Evolutionary conservation across 2,113 vertebrate species (phyloP).

Genomic region (Petrocephalus microphthalmus): DNA sequence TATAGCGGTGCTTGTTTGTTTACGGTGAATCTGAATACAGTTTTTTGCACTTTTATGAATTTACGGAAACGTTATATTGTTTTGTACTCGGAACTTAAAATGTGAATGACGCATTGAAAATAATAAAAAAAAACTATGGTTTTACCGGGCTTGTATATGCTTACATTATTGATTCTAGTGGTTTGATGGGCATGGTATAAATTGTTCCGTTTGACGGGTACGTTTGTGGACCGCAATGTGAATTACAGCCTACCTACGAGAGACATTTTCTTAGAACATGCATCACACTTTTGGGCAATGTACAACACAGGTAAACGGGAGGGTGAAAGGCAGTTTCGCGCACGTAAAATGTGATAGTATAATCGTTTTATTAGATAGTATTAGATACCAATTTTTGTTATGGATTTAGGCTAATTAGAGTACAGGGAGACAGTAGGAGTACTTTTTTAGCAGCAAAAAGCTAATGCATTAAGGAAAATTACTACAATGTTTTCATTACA

Average conservation of each 20-base stretch:
- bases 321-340: not conserved
- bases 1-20: conserved; percentile 50
- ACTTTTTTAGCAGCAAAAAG: not conserved
- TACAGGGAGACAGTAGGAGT: not conserved
- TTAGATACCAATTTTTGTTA: not conserved
- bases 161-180: not conserved
- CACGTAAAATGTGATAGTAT: not conserved
- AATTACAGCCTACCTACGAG: not conserved
- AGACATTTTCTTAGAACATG: not conserved
- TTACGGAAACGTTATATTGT: conserved; percentile 60
- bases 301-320: not conserved
- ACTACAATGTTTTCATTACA: not conserved
- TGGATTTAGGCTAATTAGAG: not conserved
- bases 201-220: not conserved
- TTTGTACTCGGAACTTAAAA: conserved; percentile 60
- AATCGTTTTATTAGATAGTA: not conserved
- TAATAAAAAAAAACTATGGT: conserved; percentile 32
- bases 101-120: conserved; percentile 53
- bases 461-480: not conserved
- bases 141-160: not conserved
- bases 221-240: not conserved
- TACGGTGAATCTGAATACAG: conserved; percentile 46
- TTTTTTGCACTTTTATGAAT: conserved; percentile 62
- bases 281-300: not conserved
- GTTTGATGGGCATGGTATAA: not conserved